A percentile compares a stretch with the other conserved stretches of the same genome.
Conservation (phyloP, 53 echinoderm and acorn worm species). For the Arbacia lixula region DNA sequence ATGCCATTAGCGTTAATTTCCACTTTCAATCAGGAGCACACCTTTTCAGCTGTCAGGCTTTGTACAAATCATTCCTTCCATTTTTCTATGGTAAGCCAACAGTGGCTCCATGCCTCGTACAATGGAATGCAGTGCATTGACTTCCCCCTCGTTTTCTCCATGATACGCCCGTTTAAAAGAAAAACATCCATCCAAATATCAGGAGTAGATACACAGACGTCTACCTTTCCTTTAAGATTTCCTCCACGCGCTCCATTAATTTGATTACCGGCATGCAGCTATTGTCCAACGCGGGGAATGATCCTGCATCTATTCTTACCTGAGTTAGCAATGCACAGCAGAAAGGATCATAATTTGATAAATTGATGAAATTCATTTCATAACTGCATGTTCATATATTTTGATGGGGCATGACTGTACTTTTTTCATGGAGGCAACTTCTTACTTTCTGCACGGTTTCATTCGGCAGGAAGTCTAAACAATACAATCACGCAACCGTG, state of each 20-base stretch:
- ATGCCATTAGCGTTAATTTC: constrained; percentile 86
- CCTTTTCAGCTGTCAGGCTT: constrained; percentile 50
- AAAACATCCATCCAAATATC: background rate
- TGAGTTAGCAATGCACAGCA: constrained; percentile 38
- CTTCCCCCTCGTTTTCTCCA: background rate
- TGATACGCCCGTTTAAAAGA: background rate
- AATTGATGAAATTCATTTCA: constrained; percentile 16
- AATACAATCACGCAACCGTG: too few relatives aligned
- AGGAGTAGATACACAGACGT: too few relatives aligned
- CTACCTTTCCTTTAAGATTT: constrained; percentile 3
- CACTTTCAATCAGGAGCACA: constrained; percentile 63
- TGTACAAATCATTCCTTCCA: constrained; percentile 15
- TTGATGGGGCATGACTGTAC: constrained; percentile 15
- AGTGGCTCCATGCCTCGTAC: background rate
- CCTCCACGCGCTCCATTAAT: constrained; percentile 7
- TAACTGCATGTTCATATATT: background rate
- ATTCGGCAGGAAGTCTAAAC: too few relatives aligned
- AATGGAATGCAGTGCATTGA: constrained; percentile 54
- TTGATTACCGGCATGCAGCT: constrained; percentile 29
- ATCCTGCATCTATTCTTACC: constrained; percentile 18
- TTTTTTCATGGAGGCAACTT: too few relatives aligned
- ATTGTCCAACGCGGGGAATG: constrained; percentile 14
- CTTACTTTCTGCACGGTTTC: too few relatives aligned
- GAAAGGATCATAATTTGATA: constrained; percentile 33
- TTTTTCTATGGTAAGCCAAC: constrained; percentile 26